Evolutionary conservation across 2,888 invertebrate genomes (phyloP), one percentile per base, ranked within the genome.

Genomic region (Amphipoea oculea): DNA sequence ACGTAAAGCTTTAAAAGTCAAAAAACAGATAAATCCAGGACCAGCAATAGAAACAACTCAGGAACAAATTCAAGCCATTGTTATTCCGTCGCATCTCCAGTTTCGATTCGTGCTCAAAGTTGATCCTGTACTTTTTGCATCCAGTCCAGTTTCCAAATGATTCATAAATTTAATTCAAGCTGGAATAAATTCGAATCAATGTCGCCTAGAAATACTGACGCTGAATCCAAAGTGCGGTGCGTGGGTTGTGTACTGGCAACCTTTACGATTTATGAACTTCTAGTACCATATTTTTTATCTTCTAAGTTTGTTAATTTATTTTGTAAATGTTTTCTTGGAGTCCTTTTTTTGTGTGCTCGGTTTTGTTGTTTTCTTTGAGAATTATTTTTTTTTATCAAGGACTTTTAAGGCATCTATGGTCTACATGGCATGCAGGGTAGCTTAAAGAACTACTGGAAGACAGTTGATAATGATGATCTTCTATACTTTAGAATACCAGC

Each of bases 111-210:
- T 76, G 76, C 67, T 72, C 23, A 65, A 79, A 84, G 73, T 76
- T 76, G 51, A 79, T 69, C 65, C 40, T 45, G 11, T 57, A 84
- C 65, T 81, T 85, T 84, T 87, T 87, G 73, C 68, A 69, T 9
- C 66, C 51, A 76, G 29, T 77, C 73, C 62, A 69, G 85, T 74
- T 75, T 87, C 57, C 68, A 42, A 87, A 80, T 87, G 87, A 81
- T 87, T 87, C 85, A 87, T 87, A 85, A 85, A 85, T 85, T 85
- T 63, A 69, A 81, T 81, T 51, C 71, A 68, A 85, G 73, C 81
- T 77, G 68, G 74, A 68, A 85, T 85, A 85, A 85, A 85, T 85
- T 87, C 87, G 87, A 87, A 85, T 85, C 87, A 85, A 73, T 85
- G 85, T 85, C 87, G 12, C 65, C 76, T 87, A 85, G 87, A 73